Conservation (phyloP, 2,888 invertebrate species). For the Blastobasis adustella region DNA sequence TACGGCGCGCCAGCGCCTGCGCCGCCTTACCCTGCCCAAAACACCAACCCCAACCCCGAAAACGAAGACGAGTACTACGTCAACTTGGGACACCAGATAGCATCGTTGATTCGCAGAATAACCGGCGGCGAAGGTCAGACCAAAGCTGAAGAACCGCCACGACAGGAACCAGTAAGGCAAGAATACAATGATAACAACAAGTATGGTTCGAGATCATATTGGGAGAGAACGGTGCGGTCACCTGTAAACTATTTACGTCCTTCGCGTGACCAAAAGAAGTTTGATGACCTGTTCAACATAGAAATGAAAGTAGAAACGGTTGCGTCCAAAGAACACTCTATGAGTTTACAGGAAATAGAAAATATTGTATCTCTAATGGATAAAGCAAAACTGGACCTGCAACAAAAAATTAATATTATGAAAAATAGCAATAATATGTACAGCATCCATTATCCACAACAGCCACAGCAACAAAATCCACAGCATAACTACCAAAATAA, state of each 20-base stretch:
- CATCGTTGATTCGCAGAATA: slow-evolving; percentile 45
- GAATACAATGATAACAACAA: slow-evolving; percentile 37
- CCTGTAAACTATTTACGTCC: slow-evolving; percentile 16
- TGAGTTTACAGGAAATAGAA: slow-evolving; percentile 51
- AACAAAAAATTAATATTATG: slow-evolving; percentile 12
- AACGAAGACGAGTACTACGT: slow-evolving; percentile 43
- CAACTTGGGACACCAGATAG: slow-evolving; percentile 58
- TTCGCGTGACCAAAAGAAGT: too few relatives aligned
- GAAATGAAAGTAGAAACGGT: slow-evolving; percentile 50
- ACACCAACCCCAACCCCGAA: background rate
- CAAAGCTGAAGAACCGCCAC: slow-evolving; percentile 23
- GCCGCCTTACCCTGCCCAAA: slow-evolving; percentile 11
- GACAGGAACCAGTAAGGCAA: slow-evolving; percentile 16
- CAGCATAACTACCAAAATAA: too few relatives aligned
- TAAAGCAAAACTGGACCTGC: slow-evolving; percentile 18
- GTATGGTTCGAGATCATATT: slow-evolving; percentile 43
- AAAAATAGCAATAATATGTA: background rate
- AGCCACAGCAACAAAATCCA: slow-evolving; percentile 2
- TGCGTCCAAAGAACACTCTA: slow-evolving; percentile 30
- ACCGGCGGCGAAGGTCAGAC: slow-evolving; percentile 32
- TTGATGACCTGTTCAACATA: slow-evolving; percentile 43
- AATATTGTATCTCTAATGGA: slow-evolving; percentile 45
- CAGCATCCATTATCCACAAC: background rate
- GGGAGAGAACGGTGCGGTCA: slow-evolving; percentile 60
- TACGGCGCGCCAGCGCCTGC: background rate